phyloP scores from a whole-genome alignment of 1,140 invertebrate genomes.

The Saxidomus purpurata region DNA sequence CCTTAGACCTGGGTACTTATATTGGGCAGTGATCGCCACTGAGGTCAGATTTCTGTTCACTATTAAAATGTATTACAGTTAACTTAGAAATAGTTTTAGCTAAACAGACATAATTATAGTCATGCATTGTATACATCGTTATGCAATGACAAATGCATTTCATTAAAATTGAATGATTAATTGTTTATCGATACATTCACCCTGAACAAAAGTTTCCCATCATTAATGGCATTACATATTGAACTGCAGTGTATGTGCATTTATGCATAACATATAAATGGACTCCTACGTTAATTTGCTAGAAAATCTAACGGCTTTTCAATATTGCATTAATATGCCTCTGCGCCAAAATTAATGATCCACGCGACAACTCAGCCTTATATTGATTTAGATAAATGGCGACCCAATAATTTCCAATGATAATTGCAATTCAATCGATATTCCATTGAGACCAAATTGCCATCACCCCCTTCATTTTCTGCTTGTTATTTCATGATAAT shows the following conservation, averaged over 20 bases:
- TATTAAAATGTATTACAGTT: too few relatives aligned
- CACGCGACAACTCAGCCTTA: background rate
- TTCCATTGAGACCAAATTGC: background rate
- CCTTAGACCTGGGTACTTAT: too few relatives aligned
- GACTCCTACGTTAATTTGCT: background rate
- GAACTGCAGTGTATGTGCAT: background rate
- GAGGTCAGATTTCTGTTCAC: too few relatives aligned
- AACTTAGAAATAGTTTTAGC: too few relatives aligned
- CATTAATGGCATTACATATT: background rate
- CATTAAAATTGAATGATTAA: too few relatives aligned
- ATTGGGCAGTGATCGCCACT: too few relatives aligned
- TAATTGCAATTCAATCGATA: background rate
- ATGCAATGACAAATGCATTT: too few relatives aligned
- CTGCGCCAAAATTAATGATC: conserved; percentile 7
- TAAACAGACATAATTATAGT: too few relatives aligned
- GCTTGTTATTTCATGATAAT: conserved; percentile 28
- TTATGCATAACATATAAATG: background rate
- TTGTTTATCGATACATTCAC: background rate
- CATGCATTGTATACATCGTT: too few relatives aligned
- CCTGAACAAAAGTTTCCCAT: background rate
- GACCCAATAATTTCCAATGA: background rate
- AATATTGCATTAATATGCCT: conserved; percentile 10
- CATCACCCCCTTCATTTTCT: conserved; percentile 14
- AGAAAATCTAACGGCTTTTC: background rate
- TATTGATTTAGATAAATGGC: conserved; percentile 19